Conservation (phyloP, 2,113 vertebrate species). For the Percopsis transmontana region DNA sequence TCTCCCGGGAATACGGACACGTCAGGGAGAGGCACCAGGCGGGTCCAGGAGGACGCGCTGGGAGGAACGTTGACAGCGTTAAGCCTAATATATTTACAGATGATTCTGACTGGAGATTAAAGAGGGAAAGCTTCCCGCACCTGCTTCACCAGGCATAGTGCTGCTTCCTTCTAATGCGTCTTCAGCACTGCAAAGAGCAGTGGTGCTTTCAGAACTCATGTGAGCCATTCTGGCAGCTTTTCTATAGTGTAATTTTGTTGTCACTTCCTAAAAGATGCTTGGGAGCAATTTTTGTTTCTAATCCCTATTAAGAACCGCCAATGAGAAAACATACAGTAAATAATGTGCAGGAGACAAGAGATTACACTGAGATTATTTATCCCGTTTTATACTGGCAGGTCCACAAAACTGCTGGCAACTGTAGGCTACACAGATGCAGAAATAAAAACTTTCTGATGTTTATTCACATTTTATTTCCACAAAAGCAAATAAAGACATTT, state of each 20-base stretch:
- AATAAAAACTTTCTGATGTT: not conserved
- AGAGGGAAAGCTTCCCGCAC: slow-evolving; percentile 25
- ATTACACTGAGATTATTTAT: no score
- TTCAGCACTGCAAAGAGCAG: no score
- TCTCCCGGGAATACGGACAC: not conserved
- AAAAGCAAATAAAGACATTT: not conserved
- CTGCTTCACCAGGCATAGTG: slow-evolving; percentile 17
- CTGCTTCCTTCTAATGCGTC: slow-evolving; percentile 12
- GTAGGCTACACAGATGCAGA: not conserved
- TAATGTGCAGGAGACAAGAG: no score
- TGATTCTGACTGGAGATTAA: slow-evolving; percentile 34
- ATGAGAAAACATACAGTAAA: no score
- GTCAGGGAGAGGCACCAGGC: not conserved
- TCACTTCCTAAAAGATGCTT: no score
- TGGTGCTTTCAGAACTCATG: no score
- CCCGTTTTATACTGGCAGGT: no score
- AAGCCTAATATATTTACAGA: slow-evolving; percentile 16
- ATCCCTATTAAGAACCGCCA: no score
- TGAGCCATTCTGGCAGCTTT: no score
- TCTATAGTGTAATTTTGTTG: no score
- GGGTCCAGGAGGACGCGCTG: slow-evolving; percentile 44
- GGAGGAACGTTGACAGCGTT: not conserved
- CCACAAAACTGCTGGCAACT: no score
- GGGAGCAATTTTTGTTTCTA: no score
- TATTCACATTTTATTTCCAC: not conserved